phyloP scores from a whole-genome alignment of 2,113 vertebrate genomes.

The Scalopus aquaticus region DNA sequence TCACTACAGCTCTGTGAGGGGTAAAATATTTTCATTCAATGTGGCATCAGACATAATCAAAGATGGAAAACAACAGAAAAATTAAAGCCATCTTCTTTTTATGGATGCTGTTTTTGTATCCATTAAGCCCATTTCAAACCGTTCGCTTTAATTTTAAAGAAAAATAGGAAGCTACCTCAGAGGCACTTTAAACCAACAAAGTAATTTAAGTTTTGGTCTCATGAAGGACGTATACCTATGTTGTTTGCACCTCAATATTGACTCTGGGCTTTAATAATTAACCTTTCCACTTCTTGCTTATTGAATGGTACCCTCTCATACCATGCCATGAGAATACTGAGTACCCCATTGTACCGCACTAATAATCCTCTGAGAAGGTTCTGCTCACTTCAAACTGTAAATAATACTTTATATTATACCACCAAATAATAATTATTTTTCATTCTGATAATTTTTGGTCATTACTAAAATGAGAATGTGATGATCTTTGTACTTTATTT shows the following conservation, averaged over 20 bases:
- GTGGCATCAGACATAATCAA: not conserved
- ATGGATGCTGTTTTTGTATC: not conserved
- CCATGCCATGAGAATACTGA: not conserved
- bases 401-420: not conserved
- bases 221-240: too few relatives aligned
- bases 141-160: slow-evolving; percentile 49
- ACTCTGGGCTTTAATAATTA: slow-evolving; percentile 35
- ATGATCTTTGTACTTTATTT: slow-evolving; percentile 19
- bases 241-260: slow-evolving; percentile 1
- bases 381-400: not conserved
- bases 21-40: not conserved
- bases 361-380: not conserved
- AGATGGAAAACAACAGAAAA: not conserved
- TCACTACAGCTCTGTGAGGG: not conserved
- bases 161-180: not conserved
- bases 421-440: slow-evolving; percentile 38
- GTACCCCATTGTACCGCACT: not conserved
- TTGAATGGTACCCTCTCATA: not conserved
- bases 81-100: not conserved
- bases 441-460: not conserved
- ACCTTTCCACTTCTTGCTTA: slow-evolving; percentile 50
- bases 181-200: not conserved
- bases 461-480: slow-evolving; percentile 37
- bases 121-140: not conserved
- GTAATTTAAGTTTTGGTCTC: too few relatives aligned